Evolutionary conservation across 2,797 vertebrate species (phyloP), one percentile per base, ranked within the genome.

Genomic region (Bradypus variegatus): DNA sequence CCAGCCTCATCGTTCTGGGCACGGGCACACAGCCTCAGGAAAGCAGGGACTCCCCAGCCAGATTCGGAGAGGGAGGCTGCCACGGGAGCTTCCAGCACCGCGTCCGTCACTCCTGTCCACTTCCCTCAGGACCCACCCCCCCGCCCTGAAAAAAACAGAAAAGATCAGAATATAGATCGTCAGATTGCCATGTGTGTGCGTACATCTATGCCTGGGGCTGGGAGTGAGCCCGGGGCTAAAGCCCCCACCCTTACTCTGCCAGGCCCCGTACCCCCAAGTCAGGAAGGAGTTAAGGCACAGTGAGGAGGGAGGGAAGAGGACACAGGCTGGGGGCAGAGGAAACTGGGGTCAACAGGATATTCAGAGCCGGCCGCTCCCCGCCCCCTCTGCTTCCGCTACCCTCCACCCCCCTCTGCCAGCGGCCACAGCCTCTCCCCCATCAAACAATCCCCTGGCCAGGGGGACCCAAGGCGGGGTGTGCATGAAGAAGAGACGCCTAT

Each of bases 301-400:
- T 62, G 86, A 38, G 72, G 94, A 95, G 89, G 93, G 60, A 64
- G 21, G 25, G 85, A 67, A 48, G 50, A 16, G 86, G 91, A 81
- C 76, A 93, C 0, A 60, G 21, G 33, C 45, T 94, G 31, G 96
- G 96, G 80, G 70, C 53, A 95, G 0, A 12, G 86, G 95, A 94
- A 95, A 93, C 95, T 41, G 87, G 95, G 95, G 95, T 96, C 95
- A 95, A 95, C 94, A 96, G 96, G 96, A 96, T 95, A 94, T 94
- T 94, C 91, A 93, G 69, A 93, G 93, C 29, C 25, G 18, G 94
- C 93, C 92, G 91, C 95, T 95, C 94, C 95, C 94, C 38, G 9
- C 85, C 92, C 91, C 89, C 82, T 88, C 65, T 2, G 89, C 92
- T 95, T 94, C 93, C 91, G 79, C 75, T 83, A 23, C 55, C 10